Percentiles rank a stretch among this genome's conserved stretches.
These are phyloP conservation scores for Drosophila chauvacae DNA, from an alignment of 1,140 invertebrate species.

Conservation along the genomic window DNA sequence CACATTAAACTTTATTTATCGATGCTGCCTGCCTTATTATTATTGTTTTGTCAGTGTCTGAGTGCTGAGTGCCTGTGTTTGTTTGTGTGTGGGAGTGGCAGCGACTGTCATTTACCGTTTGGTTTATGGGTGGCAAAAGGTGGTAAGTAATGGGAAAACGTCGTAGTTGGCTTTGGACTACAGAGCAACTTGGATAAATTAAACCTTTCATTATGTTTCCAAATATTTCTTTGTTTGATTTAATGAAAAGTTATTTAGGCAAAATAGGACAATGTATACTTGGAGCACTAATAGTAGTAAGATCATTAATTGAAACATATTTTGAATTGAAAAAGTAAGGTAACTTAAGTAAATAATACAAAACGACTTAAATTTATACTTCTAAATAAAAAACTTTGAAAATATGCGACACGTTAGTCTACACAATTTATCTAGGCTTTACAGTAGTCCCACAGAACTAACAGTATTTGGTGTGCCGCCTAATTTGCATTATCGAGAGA, in stretches of 20 bases:
- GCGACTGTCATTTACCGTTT: conserved; percentile 43
- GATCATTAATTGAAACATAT: too few species aligned
- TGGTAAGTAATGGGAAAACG: conserved; percentile 36
- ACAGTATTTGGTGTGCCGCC: conserved; percentile 51
- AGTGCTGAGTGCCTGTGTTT: conserved; percentile 10
- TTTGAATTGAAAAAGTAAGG: not conserved
- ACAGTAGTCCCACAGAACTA: conserved; percentile 43
- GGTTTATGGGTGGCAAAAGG: conserved; percentile 40
- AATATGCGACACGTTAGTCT: not conserved
- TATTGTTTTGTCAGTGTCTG: conserved; percentile 15
- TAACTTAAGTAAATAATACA: too few species aligned
- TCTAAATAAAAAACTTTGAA: not conserved
- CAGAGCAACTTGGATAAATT: not conserved
- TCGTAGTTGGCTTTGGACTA: conserved; percentile 16
- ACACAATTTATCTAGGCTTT: not conserved
- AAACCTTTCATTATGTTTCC: not conserved
- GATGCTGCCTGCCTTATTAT: conserved; percentile 58
- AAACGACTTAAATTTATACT: not conserved
- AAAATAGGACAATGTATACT: too few species aligned
- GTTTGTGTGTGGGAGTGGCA: conserved; percentile 46
- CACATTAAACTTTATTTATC: conserved; percentile 76
- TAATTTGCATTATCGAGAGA: conserved; percentile 56
- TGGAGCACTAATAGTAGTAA: too few species aligned
- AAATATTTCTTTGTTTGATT: not conserved
- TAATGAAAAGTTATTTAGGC: too few species aligned